Conservation (phyloP, 1,140 invertebrate genomes). For the Panonychus citri region DNA sequence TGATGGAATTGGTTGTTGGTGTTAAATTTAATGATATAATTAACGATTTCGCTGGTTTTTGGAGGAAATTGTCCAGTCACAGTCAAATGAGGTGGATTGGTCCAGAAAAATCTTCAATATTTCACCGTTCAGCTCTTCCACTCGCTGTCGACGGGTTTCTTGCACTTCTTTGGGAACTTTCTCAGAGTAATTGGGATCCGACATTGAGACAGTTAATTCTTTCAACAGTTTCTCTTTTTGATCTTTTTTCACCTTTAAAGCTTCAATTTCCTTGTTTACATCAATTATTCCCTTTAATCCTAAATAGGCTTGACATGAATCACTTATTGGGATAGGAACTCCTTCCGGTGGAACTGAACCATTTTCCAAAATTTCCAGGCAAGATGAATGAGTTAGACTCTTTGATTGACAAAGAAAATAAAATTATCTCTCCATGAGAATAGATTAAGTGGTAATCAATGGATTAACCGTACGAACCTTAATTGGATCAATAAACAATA, state of each 20-base stretch:
- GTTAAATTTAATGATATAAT: conserved; percentile 40
- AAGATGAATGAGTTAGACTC: conserved; percentile 41
- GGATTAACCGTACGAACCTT: conserved; percentile 22
- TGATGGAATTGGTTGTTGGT: conserved; percentile 41
- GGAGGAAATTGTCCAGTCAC: conserved; percentile 56
- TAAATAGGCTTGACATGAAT: conserved; percentile 64
- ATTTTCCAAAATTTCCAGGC: conserved; percentile 30
- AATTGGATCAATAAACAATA: conserved; percentile 25
- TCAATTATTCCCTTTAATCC: conserved; percentile 72
- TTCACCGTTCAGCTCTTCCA: conserved; percentile 30
- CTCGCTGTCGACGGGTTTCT: conserved; percentile 47
- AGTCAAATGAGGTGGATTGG: conserved; percentile 76
- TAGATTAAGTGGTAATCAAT: not conserved
- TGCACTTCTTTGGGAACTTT: conserved; percentile 64
- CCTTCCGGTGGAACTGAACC: conserved; percentile 30
- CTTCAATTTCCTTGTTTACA: conserved; percentile 54
- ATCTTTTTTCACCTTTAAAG: conserved; percentile 54
- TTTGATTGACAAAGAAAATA: not conserved
- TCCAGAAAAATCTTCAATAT: conserved; percentile 41
- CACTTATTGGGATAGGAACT: conserved; percentile 67
- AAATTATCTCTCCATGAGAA: not conserved
- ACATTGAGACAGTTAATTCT: conserved; percentile 35
- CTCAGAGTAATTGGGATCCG: conserved; percentile 43
- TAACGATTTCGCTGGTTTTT: conserved; percentile 47
- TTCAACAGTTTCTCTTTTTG: conserved; percentile 39